Conservation (phyloP, 2,888 invertebrate species). For the Limenitis arthemis region DNA sequence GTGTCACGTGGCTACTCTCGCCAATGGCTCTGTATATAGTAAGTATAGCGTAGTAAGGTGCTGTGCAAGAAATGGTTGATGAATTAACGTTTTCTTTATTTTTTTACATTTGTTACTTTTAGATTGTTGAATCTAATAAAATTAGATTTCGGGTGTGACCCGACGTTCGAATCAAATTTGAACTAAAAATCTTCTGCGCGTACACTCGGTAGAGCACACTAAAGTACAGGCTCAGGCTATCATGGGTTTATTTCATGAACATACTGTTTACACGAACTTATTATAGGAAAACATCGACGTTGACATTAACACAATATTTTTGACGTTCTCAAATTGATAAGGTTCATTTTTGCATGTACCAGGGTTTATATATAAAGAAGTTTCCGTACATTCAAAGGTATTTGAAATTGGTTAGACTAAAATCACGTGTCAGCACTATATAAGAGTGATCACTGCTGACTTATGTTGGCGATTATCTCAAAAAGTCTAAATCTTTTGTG, state of each 20-base stretch:
- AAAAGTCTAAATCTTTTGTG: no score
- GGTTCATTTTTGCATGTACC: slow-evolving; percentile 19
- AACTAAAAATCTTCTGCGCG: slow-evolving; percentile 22
- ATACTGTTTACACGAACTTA: slow-evolving; percentile 40
- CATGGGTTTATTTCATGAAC: slow-evolving; percentile 55
- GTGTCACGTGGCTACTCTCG: no score
- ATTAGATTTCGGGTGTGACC: slow-evolving; percentile 17
- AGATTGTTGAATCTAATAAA: slow-evolving; percentile 12
- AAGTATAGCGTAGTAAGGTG: no score
- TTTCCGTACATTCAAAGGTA: not conserved
- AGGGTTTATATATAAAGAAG: slow-evolving; percentile 12
- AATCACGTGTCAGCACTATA: not conserved
- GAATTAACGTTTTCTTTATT: not conserved
- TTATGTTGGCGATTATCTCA: no score
- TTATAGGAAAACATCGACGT: slow-evolving; percentile 32
- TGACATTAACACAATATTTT: slow-evolving; percentile 42
- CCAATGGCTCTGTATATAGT: no score
- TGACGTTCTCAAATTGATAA: slow-evolving; percentile 23
- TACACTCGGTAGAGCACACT: slow-evolving; percentile 6
- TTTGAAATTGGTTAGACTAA: not conserved
- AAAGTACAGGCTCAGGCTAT: slow-evolving; percentile 40
- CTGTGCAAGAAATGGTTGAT: no score
- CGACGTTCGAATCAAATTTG: slow-evolving; percentile 23
- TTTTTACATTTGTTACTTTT: slow-evolving; percentile 12
- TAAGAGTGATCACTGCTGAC: no score